Evolutionary conservation across 2,797 vertebrate species (phyloP).

Genomic region (Orientallactaga sibirica): DNA sequence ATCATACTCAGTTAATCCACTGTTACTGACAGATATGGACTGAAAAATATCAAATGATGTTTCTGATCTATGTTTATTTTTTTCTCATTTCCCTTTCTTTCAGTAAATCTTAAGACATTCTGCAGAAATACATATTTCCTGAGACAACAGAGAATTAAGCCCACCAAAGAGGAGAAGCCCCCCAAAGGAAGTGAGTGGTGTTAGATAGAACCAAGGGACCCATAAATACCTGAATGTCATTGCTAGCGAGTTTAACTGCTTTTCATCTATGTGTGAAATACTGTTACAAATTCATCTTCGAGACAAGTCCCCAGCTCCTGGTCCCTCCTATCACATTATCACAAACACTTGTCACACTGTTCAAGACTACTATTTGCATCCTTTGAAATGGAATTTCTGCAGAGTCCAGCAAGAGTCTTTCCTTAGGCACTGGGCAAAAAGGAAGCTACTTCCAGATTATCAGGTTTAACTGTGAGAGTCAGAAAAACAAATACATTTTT

Average conservation of each 20-base stretch:
- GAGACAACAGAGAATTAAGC: not conserved
- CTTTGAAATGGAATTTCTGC: not conserved
- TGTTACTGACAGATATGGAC: not conserved
- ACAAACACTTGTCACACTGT: not conserved
- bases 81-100: slow-evolving; percentile 28
- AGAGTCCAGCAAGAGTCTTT: not conserved
- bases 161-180: not conserved
- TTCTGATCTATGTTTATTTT: slow-evolving; percentile 6
- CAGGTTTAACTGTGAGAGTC: not conserved
- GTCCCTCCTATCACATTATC: not conserved
- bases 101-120: slow-evolving; percentile 37
- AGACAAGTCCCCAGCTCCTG: not conserved
- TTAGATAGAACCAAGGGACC: not conserved
- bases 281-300: not conserved
- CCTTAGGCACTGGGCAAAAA: not conserved
- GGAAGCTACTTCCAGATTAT: not conserved
- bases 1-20: not conserved
- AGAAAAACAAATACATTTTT: not conserved
- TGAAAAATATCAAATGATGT: not conserved
- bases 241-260: not conserved
- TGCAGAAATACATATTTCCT: not conserved
- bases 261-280: not conserved
- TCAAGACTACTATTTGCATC: not conserved
- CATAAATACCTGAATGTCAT: not conserved
- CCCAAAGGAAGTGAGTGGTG: not conserved